Percentiles rank a stretch among this genome's conserved stretches.
Conservation (phyloP, 2,888 invertebrate species). For the Urechis unicinctus region DNA sequence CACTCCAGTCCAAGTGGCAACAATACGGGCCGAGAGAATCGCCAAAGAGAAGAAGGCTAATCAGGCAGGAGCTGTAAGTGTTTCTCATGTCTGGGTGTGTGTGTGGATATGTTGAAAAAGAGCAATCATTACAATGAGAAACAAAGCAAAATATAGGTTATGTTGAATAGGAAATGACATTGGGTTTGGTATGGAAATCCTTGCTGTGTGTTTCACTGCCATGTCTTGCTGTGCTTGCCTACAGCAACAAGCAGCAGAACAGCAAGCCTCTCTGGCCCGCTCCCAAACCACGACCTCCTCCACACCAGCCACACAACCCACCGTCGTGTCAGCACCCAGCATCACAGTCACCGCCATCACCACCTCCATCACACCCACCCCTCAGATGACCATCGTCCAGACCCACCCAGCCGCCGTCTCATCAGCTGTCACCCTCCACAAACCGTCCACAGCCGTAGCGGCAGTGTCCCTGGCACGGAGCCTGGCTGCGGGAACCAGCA, state of each 20-base stretch:
- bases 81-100: no score
- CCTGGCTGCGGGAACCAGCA: slow-evolving; percentile 24
- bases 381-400: slow-evolving; percentile 17
- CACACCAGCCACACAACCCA: slow-evolving; percentile 19
- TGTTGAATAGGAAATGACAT: no score
- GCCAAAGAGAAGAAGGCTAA: slow-evolving; percentile 58
- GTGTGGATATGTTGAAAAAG: no score
- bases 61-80: neutral
- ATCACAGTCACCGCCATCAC: slow-evolving; percentile 7
- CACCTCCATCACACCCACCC: slow-evolving; percentile 5
- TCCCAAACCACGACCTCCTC: slow-evolving; percentile 16
- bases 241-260: slow-evolving; percentile 13
- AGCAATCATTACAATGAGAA: no score
- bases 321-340: slow-evolving; percentile 6
- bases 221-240: no score
- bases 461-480: slow-evolving; percentile 28
- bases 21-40: slow-evolving; percentile 70
- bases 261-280: slow-evolving; percentile 6
- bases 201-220: no score
- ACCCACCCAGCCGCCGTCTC: no score
- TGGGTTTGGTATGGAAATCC: no score
- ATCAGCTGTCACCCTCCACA: slow-evolving; percentile 24
- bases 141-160: no score
- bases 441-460: slow-evolving; percentile 25
- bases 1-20: slow-evolving; percentile 60